phyloP scores from a whole-genome alignment of 37 sponge, comb jelly and placozoan genomes.

The Beroe ovata region DNA sequence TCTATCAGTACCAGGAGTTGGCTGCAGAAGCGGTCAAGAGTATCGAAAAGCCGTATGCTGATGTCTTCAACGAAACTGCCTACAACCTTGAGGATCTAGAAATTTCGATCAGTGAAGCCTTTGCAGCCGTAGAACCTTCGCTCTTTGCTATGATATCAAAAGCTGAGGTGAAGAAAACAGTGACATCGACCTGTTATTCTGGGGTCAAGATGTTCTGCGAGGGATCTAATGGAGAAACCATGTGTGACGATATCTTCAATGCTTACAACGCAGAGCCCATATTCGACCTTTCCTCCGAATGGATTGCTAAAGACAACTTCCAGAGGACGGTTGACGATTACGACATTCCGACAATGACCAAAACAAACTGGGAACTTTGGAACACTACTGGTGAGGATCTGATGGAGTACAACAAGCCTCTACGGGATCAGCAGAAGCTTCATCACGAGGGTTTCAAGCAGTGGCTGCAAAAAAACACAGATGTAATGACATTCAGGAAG shows the following conservation, averaged over 20 bases:
- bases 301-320: not conserved
- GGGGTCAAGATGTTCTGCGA: not conserved
- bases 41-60: not conserved
- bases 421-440: not conserved
- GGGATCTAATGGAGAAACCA: not conserved
- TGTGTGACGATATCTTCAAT: slow-evolving; percentile 12
- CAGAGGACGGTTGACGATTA: not conserved
- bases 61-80: not conserved
- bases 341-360: not conserved
- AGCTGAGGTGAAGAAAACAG: not conserved
- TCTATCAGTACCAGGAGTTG: not conserved
- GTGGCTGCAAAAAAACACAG: not conserved
- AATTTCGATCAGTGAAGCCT: not conserved
- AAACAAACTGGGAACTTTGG: slow-evolving; percentile 1
- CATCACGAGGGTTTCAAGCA: not conserved
- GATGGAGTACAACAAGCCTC: slow-evolving; percentile 11
- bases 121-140: not conserved
- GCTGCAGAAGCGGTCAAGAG: not conserved
- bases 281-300: not conserved
- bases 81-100: not conserved
- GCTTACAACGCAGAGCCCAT: not conserved
- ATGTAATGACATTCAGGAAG: not conserved
- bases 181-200: not conserved
- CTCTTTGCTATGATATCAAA: not conserved
- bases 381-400: not conserved